Conservation (phyloP, 2,888 invertebrate genomes). For the Catocala sponsa region DNA sequence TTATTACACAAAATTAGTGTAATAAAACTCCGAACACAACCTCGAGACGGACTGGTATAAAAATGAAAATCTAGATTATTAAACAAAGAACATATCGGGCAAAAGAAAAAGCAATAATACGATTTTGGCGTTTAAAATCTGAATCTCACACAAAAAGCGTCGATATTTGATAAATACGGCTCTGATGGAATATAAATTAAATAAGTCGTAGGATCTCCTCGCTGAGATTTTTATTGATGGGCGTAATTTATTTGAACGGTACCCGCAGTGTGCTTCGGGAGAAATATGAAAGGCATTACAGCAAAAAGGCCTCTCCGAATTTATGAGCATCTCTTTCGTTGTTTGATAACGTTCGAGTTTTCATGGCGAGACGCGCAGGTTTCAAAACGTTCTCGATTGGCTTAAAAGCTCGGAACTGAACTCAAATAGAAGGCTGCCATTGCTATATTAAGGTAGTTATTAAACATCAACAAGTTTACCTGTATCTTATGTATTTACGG, state of each 20-base stretch:
- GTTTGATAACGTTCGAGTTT: constrained; percentile 74
- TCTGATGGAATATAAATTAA: constrained; percentile 87
- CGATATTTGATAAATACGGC: constrained; percentile 83
- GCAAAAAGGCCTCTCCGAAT: constrained; percentile 85
- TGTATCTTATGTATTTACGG: constrained; percentile 16
- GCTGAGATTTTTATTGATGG: constrained; percentile 87
- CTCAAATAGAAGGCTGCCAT: constrained; percentile 18
- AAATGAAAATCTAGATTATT: constrained; percentile 13
- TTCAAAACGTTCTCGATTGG: constrained; percentile 68
- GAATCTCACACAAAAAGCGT: constrained; percentile 63
- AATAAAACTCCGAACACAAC: constrained; percentile 15
- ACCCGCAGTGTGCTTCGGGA: constrained; percentile 83
- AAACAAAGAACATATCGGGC: constrained; percentile 11
- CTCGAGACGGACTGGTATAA: neutral
- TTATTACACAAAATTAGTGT: constrained; percentile 16
- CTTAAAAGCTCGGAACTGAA: constrained; percentile 67
- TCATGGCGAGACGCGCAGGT: constrained; percentile 49
- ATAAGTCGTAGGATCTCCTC: constrained; percentile 84
- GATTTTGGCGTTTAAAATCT: constrained; percentile 52
- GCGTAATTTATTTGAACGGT: constrained; percentile 86
- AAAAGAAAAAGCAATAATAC: constrained; percentile 45
- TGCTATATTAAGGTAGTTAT: constrained; percentile 4
- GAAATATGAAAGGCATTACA: constrained; percentile 88
- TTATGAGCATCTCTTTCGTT: constrained; percentile 84
- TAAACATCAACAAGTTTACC: constrained; percentile 16